Conservation (phyloP, 1,140 invertebrate genomes). For the Drosophila neocordata region DNA sequence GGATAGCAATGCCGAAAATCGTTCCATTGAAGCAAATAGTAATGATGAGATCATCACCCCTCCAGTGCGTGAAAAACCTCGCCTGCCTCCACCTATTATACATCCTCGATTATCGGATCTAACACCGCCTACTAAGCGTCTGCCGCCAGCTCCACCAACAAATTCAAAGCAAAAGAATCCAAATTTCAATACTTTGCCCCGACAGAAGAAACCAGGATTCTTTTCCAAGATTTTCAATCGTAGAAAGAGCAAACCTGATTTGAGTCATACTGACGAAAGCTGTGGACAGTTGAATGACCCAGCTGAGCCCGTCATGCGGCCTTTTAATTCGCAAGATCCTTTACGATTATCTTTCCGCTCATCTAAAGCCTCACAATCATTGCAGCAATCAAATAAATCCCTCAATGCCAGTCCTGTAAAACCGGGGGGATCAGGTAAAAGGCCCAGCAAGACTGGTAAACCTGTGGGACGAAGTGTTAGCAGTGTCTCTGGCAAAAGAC, state of each 20-base stretch:
- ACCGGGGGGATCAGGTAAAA: slow-evolving; percentile 26
- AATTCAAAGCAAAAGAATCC: slow-evolving; percentile 72
- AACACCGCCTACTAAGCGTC: slow-evolving; percentile 80
- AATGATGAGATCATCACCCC: slow-evolving; percentile 28
- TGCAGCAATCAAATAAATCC: slow-evolving; percentile 32
- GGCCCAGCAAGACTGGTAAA: slow-evolving; percentile 69
- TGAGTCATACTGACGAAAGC: slow-evolving; percentile 46
- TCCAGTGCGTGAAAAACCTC: slow-evolving; percentile 56
- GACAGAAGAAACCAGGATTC: slow-evolving; percentile 86
- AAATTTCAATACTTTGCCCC: slow-evolving; percentile 83
- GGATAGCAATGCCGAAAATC: slow-evolving; percentile 72
- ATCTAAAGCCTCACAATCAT: slow-evolving; percentile 37
- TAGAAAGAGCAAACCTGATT: slow-evolving; percentile 82
- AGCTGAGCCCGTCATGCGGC: slow-evolving; percentile 65
- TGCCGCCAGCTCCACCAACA: slow-evolving; percentile 73
- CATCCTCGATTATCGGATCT: slow-evolving; percentile 66
- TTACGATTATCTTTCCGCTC: slow-evolving; percentile 69
- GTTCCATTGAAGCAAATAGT: slow-evolving; percentile 71
- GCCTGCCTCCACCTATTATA: slow-evolving; percentile 73
- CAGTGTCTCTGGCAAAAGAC: slow-evolving; percentile 84
- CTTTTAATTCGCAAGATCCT: slow-evolving; percentile 63
- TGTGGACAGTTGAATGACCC: slow-evolving; percentile 26
- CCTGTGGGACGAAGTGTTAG: slow-evolving; percentile 85
- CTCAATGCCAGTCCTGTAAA: slow-evolving; percentile 49
- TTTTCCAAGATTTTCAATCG: slow-evolving; percentile 87